Conservation (phyloP, 2,888 invertebrate species). For the Tupiocoris notatus region DNA sequence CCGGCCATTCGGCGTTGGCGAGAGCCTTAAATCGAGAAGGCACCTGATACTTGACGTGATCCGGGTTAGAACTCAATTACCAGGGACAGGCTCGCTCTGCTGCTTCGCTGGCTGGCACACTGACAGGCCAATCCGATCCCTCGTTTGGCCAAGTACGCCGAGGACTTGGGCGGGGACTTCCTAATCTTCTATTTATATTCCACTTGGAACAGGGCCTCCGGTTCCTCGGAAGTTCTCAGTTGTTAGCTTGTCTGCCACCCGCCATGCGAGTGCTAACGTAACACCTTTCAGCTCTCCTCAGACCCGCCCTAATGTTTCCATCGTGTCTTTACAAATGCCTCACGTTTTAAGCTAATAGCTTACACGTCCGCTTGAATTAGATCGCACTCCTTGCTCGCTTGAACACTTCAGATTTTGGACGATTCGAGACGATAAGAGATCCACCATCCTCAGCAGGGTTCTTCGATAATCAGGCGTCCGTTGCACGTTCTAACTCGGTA, state of each 20-base stretch:
- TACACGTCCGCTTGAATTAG: slow-evolving; percentile 29
- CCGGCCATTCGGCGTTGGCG: not conserved
- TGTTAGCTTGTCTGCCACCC: not conserved
- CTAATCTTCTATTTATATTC: slow-evolving; percentile 31
- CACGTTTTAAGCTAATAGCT: slow-evolving; percentile 31
- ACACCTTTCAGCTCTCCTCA: not conserved
- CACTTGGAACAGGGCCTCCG: slow-evolving; percentile 13
- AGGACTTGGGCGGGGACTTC: slow-evolving; percentile 8
- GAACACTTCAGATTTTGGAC: not conserved
- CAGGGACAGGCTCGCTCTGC: not conserved
- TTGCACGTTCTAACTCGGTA: no score
- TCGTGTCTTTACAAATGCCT: slow-evolving; percentile 17
- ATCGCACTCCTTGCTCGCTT: not conserved
- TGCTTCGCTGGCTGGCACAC: not conserved
- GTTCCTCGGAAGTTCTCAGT: slow-evolving; percentile 1
- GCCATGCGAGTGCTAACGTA: slow-evolving; percentile 9
- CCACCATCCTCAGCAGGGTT: not conserved
- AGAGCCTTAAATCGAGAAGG: not conserved
- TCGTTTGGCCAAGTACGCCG: not conserved
- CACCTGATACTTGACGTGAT: slow-evolving; percentile 2
- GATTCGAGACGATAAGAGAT: no score
- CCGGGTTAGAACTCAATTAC: slow-evolving; percentile 26
- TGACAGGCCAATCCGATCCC: slow-evolving; percentile 24
- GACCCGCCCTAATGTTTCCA: not conserved
- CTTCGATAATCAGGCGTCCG: not conserved